A percentile compares a stretch with the other conserved stretches of the same genome.
Evolutionary conservation across 2,797 vertebrate genomes (phyloP).

Genomic region (Chelidonichthys spinosus): DNA sequence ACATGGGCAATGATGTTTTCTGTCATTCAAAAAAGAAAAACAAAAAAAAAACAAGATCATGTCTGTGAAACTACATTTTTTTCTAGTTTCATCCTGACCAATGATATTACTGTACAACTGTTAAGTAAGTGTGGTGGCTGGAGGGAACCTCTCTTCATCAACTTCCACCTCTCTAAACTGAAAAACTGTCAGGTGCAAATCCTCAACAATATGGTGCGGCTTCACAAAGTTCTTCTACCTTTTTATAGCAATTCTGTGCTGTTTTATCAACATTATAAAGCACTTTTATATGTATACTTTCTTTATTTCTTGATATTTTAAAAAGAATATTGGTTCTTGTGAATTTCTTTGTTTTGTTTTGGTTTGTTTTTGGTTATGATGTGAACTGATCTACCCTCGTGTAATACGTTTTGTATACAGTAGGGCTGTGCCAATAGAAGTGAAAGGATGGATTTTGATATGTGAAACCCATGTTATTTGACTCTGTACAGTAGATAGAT

Average conservation of each 20-base stretch:
- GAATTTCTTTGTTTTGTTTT: constrained; percentile 72
- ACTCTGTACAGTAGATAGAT: constrained; percentile 78
- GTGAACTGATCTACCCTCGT: constrained; percentile 85
- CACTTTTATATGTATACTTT: constrained; percentile 88
- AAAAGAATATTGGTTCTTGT: constrained; percentile 76
- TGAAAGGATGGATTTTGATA: constrained; percentile 82
- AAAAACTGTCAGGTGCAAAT: constrained; percentile 87
- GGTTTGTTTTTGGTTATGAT: constrained; percentile 75
- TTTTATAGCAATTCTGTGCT: constrained; percentile 88
- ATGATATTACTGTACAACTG: constrained; percentile 89
- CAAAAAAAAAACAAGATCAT: constrained; percentile 74
- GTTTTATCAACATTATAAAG: constrained; percentile 88
- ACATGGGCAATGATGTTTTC: constrained; percentile 88
- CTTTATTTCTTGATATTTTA: constrained; percentile 72
- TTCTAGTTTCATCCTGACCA: constrained; percentile 81
- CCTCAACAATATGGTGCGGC: constrained; percentile 86
- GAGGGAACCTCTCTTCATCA: constrained; percentile 55
- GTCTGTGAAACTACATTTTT: constrained; percentile 85
- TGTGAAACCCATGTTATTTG: constrained; percentile 78
- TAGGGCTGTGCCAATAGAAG: constrained; percentile 89
- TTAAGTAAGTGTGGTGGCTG: constrained; percentile 67
- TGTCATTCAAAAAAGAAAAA: constrained; percentile 75
- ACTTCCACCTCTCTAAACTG: constrained; percentile 73
- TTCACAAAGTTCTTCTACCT: constrained; percentile 88
- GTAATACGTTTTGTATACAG: constrained; percentile 87